Conservation (phyloP, 2,113 vertebrate species). For the Prinia subflava region DNA sequence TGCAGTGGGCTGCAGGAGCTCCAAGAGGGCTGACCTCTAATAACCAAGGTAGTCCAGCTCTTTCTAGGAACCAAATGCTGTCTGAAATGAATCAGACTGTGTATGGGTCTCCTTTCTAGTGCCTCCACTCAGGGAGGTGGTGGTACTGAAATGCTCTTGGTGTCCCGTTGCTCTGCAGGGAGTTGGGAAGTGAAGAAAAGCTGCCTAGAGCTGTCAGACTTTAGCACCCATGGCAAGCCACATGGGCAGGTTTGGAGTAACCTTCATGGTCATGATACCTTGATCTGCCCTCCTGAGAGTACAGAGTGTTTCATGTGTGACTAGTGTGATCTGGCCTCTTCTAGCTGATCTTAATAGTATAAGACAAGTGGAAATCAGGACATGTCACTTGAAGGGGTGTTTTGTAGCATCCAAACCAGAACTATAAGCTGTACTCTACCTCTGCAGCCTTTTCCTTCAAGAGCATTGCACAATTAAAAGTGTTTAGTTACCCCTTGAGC, state of each 20-base stretch:
- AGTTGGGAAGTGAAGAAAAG: neutral
- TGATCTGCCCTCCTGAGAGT: neutral
- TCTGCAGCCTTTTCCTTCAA: neutral
- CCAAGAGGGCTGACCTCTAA: neutral
- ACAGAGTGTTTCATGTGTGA: rapidly evolving
- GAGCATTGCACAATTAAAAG: neutral
- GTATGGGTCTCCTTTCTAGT: neutral
- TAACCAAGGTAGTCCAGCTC: neutral
- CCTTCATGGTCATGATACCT: neutral
- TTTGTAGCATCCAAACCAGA: neutral
- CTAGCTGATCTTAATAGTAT: neutral
- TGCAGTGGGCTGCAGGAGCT: neutral
- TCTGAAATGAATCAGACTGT: neutral
- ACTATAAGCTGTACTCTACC: neutral
- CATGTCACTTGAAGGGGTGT: neutral
- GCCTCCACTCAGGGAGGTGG: neutral
- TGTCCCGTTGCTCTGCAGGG: neutral
- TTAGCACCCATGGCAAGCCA: too few relatives aligned
- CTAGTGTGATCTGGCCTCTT: neutral
- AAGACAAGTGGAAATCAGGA: neutral
- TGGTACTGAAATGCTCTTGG: neutral
- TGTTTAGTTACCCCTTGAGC: neutral
- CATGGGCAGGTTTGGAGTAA: neutral
- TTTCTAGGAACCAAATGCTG: neutral
- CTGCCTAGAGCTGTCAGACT: neutral